Evolutionary conservation across 2,888 invertebrate genomes (phyloP).

Genomic region (Chaitophorus viminalis): DNA sequence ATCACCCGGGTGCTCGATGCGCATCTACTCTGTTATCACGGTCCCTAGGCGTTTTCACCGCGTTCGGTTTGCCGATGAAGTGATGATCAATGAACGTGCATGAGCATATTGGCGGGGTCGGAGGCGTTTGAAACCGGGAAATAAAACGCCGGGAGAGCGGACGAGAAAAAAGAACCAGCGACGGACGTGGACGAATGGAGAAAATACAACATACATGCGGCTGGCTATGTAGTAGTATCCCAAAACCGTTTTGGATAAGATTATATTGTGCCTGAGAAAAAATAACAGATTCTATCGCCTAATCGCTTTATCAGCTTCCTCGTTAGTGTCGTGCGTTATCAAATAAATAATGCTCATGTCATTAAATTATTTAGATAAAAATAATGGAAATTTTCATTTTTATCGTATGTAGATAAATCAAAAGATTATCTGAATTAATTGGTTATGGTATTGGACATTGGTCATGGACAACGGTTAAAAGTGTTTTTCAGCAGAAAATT

Average conservation of each 20-base stretch:
- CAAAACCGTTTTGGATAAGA: constrained; percentile 19
- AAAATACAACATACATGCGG: constrained; percentile 16
- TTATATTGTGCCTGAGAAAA: not conserved
- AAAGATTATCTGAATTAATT: too few species aligned
- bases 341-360: too few species aligned
- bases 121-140: not conserved
- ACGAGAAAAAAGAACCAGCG: not conserved
- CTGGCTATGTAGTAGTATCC: not conserved
- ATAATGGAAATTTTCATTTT: too few species aligned
- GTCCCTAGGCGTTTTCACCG: constrained; percentile 1
- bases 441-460: too few species aligned
- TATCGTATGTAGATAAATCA: too few species aligned
- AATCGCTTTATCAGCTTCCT: too few species aligned
- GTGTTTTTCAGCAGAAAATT: too few species aligned
- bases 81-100: constrained; percentile 35
- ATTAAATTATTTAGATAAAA: too few species aligned
- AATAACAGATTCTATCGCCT: too few species aligned
- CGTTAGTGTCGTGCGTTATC: too few species aligned
- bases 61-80: not conserved
- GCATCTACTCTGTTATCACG: not conserved
- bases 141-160: not conserved
- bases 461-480: too few species aligned
- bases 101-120: not conserved
- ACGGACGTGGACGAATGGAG: constrained; percentile 40
- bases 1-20: not conserved